Evolutionary conservation across 2,113 vertebrate genomes (phyloP), one percentile per base, ranked within the genome.

Genomic region (Pitta sordida): DNA sequence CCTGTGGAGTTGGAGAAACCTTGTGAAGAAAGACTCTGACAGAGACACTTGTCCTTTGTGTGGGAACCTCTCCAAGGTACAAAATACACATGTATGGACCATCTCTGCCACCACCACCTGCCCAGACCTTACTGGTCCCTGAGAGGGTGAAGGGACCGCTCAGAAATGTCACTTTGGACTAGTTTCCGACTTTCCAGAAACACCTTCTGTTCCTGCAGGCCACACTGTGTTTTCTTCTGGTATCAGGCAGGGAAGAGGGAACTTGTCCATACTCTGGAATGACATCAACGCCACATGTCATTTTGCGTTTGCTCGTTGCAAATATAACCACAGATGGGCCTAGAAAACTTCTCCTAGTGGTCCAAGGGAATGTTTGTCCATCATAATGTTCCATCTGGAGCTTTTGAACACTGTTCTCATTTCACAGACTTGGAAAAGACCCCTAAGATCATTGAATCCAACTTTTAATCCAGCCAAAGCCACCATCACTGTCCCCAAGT

Each of bases 31-130:
- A 41, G n/a, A 34, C 20, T 29, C 0, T 3, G 43, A 22, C 80
- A 48, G 46, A 75, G 19, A 64, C 18, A 13, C 17, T 36, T 64
- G 20, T 34, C 21, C 11, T 15, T 44, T 13, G 23, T 29, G 46
- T 60, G 36, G 44, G 51, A 86, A 5, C 39, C 19, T 82, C 55
- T 73, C 49, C 41, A 58, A 41, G 14, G 24, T 26, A 19, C 26
- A 32, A 1, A 0, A 1, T 39, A 11, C 2, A 4, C 3, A 0
- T 17, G 49, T 10, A 11, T 41, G 60, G 60, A 43, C 6, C 30
- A 53, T 11, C 30, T 53, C 43, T 55, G 37, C 26, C 79, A 39
- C 11, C 18, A 10, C 12, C 2, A 0, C 12, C 60, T 71, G 18
- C n/a, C 48, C 34, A 44, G 37, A 5, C 11, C 22, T 56, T 17